These are phyloP conservation scores for Hepsetus odoe DNA, from an alignment of 2,113 vertebrate species.

Conservation along the genomic window DNA sequence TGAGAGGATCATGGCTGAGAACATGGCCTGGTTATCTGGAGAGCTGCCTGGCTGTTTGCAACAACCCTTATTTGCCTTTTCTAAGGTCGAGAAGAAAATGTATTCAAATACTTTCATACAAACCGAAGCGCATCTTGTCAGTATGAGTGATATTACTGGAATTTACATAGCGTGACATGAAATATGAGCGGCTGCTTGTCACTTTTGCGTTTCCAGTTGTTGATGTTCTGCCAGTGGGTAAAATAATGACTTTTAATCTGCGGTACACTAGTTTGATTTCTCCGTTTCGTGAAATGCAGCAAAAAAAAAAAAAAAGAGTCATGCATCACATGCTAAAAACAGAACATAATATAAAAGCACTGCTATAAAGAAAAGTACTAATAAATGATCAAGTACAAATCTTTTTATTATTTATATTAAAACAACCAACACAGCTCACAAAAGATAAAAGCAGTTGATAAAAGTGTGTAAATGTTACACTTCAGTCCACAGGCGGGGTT, in stretches of 20 bases:
- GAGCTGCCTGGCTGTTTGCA: neutral
- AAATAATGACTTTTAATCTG: slow-evolving; percentile 28
- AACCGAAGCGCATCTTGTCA: neutral
- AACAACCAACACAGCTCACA: no score
- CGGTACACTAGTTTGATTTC: neutral
- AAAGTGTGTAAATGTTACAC: no score
- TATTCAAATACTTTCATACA: slow-evolving; percentile 5
- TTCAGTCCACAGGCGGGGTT: no score
- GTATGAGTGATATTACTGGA: neutral
- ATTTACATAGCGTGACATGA: neutral
- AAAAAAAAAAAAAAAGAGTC: no score
- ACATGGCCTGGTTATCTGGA: slow-evolving; percentile 6
- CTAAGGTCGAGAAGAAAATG: neutral
- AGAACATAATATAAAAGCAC: no score
- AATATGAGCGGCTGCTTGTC: neutral
- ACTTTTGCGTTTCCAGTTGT: slow-evolving; percentile 16
- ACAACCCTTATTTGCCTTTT: neutral
- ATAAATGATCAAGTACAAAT: no score
- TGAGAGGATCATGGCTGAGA: slow-evolving; percentile 55
- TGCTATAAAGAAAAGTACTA: no score
- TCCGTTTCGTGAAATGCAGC: neutral
- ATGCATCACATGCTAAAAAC: no score
- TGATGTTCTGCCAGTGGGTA: slow-evolving; percentile 3
- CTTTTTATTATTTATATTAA: no score
- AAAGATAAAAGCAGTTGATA: no score